These are phyloP conservation scores for Xanthorhoe designata DNA, from an alignment of 2,888 invertebrate species.

Conservation along the genomic window DNA sequence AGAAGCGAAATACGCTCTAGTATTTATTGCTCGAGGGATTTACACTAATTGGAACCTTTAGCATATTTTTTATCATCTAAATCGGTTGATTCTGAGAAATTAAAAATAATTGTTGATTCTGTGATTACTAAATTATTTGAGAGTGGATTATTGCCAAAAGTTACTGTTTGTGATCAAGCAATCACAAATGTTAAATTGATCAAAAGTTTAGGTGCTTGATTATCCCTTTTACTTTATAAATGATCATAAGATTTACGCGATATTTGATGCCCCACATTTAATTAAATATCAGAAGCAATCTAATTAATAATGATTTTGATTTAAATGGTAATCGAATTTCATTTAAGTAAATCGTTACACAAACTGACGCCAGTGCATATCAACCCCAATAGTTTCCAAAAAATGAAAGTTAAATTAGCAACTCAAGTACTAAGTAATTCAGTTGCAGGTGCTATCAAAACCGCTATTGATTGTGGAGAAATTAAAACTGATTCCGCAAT, in stretches of 20 bases:
- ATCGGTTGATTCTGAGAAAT: slow-evolving; percentile 21
- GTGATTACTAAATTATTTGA: slow-evolving; percentile 8
- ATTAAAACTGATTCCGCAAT: slow-evolving; percentile 8
- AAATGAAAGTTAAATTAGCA: slow-evolving; percentile 13
- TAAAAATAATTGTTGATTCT: slow-evolving; percentile 12
- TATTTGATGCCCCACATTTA: slow-evolving; percentile 8
- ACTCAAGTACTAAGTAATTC: slow-evolving; percentile 12
- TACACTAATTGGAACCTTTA: slow-evolving; percentile 34
- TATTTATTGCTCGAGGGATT: slow-evolving; percentile 34
- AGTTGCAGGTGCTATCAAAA: slow-evolving; percentile 12
- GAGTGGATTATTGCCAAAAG: slow-evolving; percentile 7
- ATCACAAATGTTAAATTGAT: slow-evolving; percentile 32
- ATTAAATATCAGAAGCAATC: slow-evolving; percentile 18
- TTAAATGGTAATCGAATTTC: neutral
- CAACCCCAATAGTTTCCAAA: slow-evolving; percentile 17
- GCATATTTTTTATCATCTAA: slow-evolving; percentile 34
- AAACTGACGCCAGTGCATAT: slow-evolving; percentile 10
- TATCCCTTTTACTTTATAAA: slow-evolving; percentile 25
- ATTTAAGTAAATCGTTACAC: slow-evolving; percentile 11
- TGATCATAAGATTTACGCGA: slow-evolving; percentile 2
- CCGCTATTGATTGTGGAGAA: slow-evolving; percentile 7
- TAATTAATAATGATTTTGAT: slow-evolving; percentile 10
- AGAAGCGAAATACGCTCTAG: slow-evolving; percentile 34
- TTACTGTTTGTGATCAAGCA: slow-evolving; percentile 18
- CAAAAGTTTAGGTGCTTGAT: slow-evolving; percentile 30